Evolutionary conservation across 2,113 vertebrate genomes (phyloP).

Genomic region (Aythya baeri): DNA sequence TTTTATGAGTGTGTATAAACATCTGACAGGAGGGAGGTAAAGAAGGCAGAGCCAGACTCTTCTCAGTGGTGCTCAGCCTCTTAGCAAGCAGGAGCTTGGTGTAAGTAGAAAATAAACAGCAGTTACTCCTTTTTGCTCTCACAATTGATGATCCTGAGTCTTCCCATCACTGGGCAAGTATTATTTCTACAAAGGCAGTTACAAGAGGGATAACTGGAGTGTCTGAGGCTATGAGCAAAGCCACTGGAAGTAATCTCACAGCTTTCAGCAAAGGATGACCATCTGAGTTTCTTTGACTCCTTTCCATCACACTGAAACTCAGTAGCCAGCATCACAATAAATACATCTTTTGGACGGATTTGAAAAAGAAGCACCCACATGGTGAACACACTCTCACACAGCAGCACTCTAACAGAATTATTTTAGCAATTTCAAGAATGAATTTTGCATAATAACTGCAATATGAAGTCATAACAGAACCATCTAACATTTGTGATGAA

Average conservation of each 20-base stretch:
- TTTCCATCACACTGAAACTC: not conserved
- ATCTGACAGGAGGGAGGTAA: not conserved
- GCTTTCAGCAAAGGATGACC: not conserved
- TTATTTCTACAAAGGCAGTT: not conserved
- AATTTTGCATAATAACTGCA: slow-evolving; percentile 12
- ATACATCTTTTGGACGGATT: not conserved
- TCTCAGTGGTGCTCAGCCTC: not conserved
- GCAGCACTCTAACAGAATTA: not conserved
- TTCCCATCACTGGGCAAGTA: not conserved
- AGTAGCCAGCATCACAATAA: not conserved
- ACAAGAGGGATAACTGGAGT: not conserved
- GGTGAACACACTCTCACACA: not conserved
- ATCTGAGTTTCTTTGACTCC: not conserved
- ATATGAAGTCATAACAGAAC: not conserved
- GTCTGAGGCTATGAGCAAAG: not conserved
- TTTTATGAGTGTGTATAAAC: not conserved
- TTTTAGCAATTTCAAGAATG: not conserved
- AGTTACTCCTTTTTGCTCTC: not conserved
- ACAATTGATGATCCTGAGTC: not conserved
- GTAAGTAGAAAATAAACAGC: not conserved
- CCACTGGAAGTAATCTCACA: not conserved
- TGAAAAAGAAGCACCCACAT: not conserved
- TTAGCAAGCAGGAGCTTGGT: not conserved
- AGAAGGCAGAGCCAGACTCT: not conserved
- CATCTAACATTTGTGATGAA: not conserved